phyloP scores from a whole-genome alignment of 2,113 vertebrate species.

The Buteo buteo region DNA sequence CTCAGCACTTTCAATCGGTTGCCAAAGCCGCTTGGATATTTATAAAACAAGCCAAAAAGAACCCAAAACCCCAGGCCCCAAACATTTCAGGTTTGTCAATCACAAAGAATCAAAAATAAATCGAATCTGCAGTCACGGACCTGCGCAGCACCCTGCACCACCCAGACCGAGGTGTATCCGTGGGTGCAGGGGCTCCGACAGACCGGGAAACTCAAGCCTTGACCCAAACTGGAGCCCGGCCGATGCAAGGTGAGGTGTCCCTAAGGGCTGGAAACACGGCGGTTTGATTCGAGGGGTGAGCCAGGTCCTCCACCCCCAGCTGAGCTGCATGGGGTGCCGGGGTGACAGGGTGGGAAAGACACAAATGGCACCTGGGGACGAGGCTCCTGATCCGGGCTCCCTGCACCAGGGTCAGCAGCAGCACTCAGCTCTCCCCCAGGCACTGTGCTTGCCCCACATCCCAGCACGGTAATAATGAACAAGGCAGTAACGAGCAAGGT shows the following conservation, averaged over 20 bases:
- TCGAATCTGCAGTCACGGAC: fast-evolving
- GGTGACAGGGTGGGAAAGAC: neutral
- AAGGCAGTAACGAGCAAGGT: neutral
- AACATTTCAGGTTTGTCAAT: neutral
- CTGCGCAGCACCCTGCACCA: neutral
- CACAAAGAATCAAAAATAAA: neutral
- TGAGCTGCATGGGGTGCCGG: neutral
- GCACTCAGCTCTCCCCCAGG: neutral
- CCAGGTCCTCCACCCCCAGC: neutral
- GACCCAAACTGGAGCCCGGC: fast-evolving
- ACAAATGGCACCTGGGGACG: neutral
- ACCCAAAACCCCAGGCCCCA: neutral
- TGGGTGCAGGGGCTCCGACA: neutral
- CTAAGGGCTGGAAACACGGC: fast-evolving
- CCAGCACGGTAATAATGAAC: neutral
- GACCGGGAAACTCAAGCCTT: neutral
- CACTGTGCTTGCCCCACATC: neutral
- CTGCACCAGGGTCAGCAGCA: neutral
- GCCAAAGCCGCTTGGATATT: neutral
- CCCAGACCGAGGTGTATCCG: fast-evolving
- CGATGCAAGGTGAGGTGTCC: fast-evolving
- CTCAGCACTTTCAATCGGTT: neutral
- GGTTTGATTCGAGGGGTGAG: neutral
- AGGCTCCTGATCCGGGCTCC: fast-evolving
- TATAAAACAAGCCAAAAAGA: neutral